Percentiles rank a stretch among this genome's conserved stretches.
Evolutionary conservation across 2,113 vertebrate genomes (phyloP).

Genomic region (Ellobius talpinus): DNA sequence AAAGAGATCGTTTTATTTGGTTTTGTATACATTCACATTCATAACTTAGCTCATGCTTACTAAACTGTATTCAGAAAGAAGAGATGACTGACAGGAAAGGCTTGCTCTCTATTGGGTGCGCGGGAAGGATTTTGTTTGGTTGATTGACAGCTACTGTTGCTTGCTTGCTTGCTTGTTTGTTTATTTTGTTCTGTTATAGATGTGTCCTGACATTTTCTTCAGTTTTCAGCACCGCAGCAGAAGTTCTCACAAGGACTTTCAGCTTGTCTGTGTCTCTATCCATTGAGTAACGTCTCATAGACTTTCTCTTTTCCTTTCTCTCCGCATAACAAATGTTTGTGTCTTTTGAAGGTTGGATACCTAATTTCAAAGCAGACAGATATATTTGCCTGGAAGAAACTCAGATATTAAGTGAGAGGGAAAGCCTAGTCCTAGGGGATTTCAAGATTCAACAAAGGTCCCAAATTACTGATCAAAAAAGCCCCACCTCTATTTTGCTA

Average conservation of each 20-base stretch:
- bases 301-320: slow-evolving; percentile 35
- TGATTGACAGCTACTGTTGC: not conserved
- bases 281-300: not conserved
- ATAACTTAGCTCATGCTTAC: not conserved
- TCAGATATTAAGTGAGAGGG: slow-evolving; percentile 34
- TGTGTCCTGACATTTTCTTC: not conserved
- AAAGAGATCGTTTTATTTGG: slow-evolving; percentile 2
- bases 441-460: slow-evolving; percentile 37
- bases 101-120: not conserved
- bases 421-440: slow-evolving; percentile 1
- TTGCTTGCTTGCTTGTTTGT: not conserved
- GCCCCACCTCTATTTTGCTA: not conserved
- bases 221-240: not conserved
- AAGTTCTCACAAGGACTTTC: slow-evolving; percentile 51
- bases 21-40: not conserved
- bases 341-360: not conserved
- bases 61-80: slow-evolving; percentile 36
- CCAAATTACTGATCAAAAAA: slow-evolving; percentile 48
- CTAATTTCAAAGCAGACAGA: not conserved
- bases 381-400: slow-evolving; percentile 46
- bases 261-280: slow-evolving; percentile 42
- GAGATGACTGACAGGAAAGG: not conserved
- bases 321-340: not conserved
- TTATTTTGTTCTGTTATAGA: not conserved
- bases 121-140: not conserved